Evolutionary conservation across 2,113 vertebrate genomes (phyloP), one percentile per base, ranked within the genome.

Genomic region (Siphamia tubifer): DNA sequence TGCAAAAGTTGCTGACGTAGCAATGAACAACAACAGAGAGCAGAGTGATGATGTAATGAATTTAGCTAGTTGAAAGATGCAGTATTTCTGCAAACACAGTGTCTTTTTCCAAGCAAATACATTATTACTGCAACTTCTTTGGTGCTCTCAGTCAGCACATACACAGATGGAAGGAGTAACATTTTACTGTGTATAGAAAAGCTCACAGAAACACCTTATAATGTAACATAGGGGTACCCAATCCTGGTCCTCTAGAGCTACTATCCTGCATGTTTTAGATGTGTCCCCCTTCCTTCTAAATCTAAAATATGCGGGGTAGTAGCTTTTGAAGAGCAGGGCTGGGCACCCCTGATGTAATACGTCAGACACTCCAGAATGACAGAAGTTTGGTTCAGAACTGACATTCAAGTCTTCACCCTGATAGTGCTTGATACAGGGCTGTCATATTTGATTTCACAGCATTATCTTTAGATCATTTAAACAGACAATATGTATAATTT

Each of bases 31-130:
- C 36, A 74, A 54, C 38, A 58, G 63, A 24, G 66, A 28, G 70
- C 57, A 66, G 83, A 78, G 40, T 82, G 80, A 86, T 87, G 85
- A 87, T 68, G 80, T 79, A 44, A 81, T 74, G 78, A 48, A 42
- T 84, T 84, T 81, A 58, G 68, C 21, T 3, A 34, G 76, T 68
- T 67, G 55, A 65, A 69, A 67, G 43, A 78, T 56, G 67, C 62
- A 51, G 63, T 70, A 51, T 68, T 81, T 58, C 64, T 81, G 57
- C 58, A 51, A 70, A 71, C 65, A 57, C 47, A 45, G 49, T 58
- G 30, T 55, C 38, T 39, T 64, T 21, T 60, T 13, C 8, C 3
- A 24, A 65, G n/a, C 30, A 62, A 68, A 76, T 32, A 19, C 24
- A 31, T 24, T 24, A 19, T 64, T 43, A 47, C 31, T 47, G 74